Evolutionary conservation across 2,113 vertebrate species (phyloP), one percentile per base, ranked within the genome.

Genomic region (Panurus biarmicus): DNA sequence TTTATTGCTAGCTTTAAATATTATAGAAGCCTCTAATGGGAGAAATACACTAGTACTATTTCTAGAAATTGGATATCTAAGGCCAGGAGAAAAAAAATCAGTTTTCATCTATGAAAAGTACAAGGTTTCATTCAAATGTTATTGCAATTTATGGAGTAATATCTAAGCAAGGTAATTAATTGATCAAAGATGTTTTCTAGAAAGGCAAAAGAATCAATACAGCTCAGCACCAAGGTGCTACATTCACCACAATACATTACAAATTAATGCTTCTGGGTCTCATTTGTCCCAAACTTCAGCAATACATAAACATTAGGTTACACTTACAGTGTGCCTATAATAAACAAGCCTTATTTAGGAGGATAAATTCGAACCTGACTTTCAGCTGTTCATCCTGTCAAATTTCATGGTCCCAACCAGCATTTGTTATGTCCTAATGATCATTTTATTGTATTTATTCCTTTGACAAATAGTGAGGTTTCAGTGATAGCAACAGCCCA

Each of bases 151-250:
- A 69, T 94, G 57, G 57, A 78, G n/a, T 79, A 92, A 84, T 87
- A 92, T 45, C 65, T 64, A 60, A 88, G 23, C 23, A 65, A 72
- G 69, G 25, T 87, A 86, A 85, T 87, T 72, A 91, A 90, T 89
- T 86, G 86, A 95, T 82, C 24, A 70, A 94, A 90, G 38, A 24
- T 79, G 35, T 69, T 83, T 87, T 91, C 26, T 74, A 33, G 44
- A 90, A 93, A 71, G 78, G 85, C 18, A 88, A 94, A 91, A 84
- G 71, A 90, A 90, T 93, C 60, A 88, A 90, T 93, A 84, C 3
- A 25, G 23, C 51, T 85, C 75, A 88, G 22, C 64, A 71, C 28
- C 45, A 45, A 81, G 25, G 67, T 80, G 50, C 12, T 71, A 21
- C 36, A 38, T 40, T 80, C 47, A 64, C 72, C 80, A 29, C 6